These are phyloP conservation scores for Cantharis flavilabris DNA, from an alignment of 2,888 invertebrate genomes.

Conservation along the genomic window DNA sequence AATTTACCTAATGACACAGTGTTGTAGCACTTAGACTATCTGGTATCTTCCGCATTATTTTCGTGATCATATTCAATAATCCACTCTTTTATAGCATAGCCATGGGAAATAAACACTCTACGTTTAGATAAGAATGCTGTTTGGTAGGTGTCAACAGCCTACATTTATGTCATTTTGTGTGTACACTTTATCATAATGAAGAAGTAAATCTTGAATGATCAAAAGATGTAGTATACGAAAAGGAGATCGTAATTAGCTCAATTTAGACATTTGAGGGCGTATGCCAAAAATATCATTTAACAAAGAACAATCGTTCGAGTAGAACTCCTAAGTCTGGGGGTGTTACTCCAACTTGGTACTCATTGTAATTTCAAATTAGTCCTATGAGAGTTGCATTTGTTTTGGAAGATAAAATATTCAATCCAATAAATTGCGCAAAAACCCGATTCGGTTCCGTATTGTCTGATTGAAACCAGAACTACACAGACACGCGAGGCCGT, in stretches of 20 bases:
- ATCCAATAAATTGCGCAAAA: background rate
- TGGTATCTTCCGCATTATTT: background rate
- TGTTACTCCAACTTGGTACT: background rate
- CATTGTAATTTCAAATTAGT: background rate
- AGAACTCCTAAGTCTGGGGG: background rate
- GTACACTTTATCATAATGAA: background rate
- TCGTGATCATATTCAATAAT: background rate
- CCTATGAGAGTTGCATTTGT: background rate
- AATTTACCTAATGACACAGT: conserved; percentile 4
- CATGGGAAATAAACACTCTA: background rate
- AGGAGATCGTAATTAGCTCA: background rate
- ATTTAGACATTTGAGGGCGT: background rate
- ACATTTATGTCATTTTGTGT: background rate
- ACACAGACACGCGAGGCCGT: background rate
- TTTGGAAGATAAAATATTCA: background rate
- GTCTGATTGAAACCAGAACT: background rate
- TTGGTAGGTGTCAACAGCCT: conserved; percentile 16
- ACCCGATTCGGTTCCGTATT: background rate
- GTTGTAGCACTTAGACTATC: background rate
- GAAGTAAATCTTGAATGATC: background rate
- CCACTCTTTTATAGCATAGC: background rate
- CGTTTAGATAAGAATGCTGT: conserved; percentile 6
- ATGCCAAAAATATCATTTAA: background rate
- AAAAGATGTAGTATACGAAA: background rate
- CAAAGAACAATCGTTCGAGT: background rate